Conservation (phyloP, 2,888 invertebrate genomes). For the Chelonus formosanus region DNA sequence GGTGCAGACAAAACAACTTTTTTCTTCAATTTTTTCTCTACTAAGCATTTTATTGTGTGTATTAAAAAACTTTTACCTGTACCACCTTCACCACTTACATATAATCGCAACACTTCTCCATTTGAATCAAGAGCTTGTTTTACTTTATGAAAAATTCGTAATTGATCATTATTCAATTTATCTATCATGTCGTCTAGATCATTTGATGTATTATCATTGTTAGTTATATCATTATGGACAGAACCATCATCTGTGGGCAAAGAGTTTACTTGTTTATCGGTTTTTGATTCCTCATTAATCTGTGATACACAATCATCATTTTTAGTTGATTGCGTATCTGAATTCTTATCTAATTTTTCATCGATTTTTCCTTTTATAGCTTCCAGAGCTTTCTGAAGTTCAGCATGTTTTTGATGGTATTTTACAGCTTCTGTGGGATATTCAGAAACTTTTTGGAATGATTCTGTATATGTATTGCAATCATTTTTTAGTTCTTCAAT, state of each 20-base stretch:
- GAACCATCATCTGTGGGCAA: conserved; percentile 14
- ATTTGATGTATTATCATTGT: no score
- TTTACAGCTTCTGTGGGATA: conserved; percentile 10
- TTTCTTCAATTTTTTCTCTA: conserved; percentile 11
- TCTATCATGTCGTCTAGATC: no score
- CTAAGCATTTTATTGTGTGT: conserved; percentile 14
- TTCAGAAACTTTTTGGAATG: no score
- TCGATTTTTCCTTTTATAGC: no score
- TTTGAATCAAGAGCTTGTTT: no score
- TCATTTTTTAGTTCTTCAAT: conserved; percentile 34
- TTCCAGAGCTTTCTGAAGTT: conserved; percentile 16
- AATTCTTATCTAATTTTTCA: conserved; percentile 7
- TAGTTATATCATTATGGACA: no score
- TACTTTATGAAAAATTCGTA: no score
- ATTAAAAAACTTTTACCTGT: no score
- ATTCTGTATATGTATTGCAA: conserved; percentile 43
- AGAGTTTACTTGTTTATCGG: conserved; percentile 1
- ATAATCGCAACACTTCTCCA: no score
- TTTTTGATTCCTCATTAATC: conserved; percentile 1
- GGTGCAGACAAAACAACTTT: conserved; percentile 24
- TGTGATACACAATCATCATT: no score
- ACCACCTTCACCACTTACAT: conserved; percentile 26
- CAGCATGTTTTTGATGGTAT: conserved; percentile 20
- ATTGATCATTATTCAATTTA: no score
- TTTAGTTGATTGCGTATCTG: conserved; percentile 1